These are phyloP conservation scores for Archaeoteleia sp. DNA, from an alignment of 2,888 invertebrate genomes.

Conservation along the genomic window DNA sequence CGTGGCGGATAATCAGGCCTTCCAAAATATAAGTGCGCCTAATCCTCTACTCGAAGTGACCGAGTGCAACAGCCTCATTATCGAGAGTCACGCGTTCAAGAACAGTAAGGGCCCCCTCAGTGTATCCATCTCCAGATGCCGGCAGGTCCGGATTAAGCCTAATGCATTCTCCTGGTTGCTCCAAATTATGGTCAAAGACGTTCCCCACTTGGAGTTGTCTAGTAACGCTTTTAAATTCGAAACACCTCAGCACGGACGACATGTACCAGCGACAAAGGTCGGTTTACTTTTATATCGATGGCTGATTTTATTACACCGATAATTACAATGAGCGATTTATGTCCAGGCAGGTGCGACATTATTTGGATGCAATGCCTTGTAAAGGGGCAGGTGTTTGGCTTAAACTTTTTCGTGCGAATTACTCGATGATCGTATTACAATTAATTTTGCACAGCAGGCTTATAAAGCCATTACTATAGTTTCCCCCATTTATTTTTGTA, in stretches of 20 bases:
- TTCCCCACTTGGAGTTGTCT: constrained; percentile 77
- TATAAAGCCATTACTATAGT: too few species aligned
- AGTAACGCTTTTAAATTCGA: constrained; percentile 81
- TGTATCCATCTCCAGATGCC: constrained; percentile 78
- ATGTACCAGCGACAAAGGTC: constrained; percentile 78
- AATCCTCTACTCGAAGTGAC: constrained; percentile 79
- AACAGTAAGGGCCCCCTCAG: constrained; percentile 81
- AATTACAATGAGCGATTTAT: background rate
- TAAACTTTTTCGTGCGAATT: too few species aligned
- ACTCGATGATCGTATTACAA: too few species aligned
- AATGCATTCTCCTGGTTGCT: constrained; percentile 82
- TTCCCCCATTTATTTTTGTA: too few species aligned
- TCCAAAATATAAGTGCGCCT: constrained; percentile 78
- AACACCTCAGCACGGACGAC: constrained; percentile 78
- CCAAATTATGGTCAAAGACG: constrained; percentile 78
- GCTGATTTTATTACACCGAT: too few species aligned
- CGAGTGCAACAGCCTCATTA: constrained; percentile 78
- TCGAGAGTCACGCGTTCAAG: constrained; percentile 81
- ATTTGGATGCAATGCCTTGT: too few species aligned
- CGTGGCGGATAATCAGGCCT: constrained; percentile 78
- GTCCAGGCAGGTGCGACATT: background rate
- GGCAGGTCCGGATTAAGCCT: constrained; percentile 79
- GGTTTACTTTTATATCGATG: constrained; percentile 10
- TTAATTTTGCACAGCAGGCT: too few species aligned
- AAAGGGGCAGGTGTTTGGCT: too few species aligned